A percentile compares a stretch with the other conserved stretches of the same genome.
These are phyloP conservation scores for Sepiola atlantica DNA, from an alignment of 2,888 invertebrate species.

Conservation along the genomic window DNA sequence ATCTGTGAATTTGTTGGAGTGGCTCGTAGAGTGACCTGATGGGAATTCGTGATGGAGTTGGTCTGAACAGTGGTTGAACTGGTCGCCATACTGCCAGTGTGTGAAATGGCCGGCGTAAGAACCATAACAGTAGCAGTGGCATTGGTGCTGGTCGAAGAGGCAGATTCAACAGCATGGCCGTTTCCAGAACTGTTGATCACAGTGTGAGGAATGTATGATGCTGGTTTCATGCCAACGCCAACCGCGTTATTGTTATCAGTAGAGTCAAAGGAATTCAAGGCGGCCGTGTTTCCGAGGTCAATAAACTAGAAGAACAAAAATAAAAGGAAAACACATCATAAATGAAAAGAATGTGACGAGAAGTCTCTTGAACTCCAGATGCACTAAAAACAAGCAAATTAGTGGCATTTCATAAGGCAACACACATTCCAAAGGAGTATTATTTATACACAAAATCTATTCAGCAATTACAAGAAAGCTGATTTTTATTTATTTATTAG, in stretches of 20 bases:
- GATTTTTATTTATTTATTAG: background rate
- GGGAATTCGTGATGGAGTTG: constrained; percentile 57
- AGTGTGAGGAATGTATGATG: constrained; percentile 49
- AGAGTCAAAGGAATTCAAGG: constrained; percentile 62
- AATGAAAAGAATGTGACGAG: background rate
- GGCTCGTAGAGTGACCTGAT: constrained; percentile 64
- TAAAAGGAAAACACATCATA: background rate
- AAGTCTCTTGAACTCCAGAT: background rate
- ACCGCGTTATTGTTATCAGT: constrained; percentile 55
- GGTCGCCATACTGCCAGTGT: constrained; percentile 47
- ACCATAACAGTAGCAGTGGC: constrained; percentile 65
- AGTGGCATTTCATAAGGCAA: background rate
- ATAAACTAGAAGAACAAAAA: constrained; percentile 63
- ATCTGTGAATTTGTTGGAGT: constrained; percentile 54
- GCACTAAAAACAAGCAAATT: background rate
- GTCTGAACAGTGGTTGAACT: constrained; percentile 53
- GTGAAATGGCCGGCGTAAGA: constrained; percentile 53
- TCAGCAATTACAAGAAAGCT: background rate
- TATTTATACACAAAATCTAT: background rate
- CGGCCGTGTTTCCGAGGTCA: constrained; percentile 68
- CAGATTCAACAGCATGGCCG: constrained; percentile 55
- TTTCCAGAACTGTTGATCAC: constrained; percentile 51
- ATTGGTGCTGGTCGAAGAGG: constrained; percentile 50
- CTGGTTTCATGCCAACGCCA: constrained; percentile 51
- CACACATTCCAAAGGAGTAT: background rate